These are phyloP conservation scores for Cliona cf. orientalis DNA, from an alignment of 37 sponge, comb jelly and placozoan genomes.

Conservation along the genomic window DNA sequence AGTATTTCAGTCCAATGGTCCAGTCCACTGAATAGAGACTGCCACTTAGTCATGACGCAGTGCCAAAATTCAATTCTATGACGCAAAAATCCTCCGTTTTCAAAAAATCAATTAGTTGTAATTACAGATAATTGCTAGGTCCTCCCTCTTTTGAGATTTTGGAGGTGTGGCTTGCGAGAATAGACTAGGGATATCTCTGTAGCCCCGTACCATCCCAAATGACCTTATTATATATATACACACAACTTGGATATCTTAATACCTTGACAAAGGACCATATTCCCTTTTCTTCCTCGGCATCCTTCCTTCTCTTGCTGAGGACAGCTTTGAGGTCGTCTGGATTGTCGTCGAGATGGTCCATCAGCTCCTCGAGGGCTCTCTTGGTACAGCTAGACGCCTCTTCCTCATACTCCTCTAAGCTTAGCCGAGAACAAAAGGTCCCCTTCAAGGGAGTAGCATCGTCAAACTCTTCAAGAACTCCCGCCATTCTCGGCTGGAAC, in stretches of 20 bases:
- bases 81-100: too few species aligned
- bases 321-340: slow-evolving; percentile 53
- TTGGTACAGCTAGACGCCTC: slow-evolving; percentile 47
- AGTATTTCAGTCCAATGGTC: too few species aligned
- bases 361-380: slow-evolving; percentile 50
- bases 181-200: too few species aligned
- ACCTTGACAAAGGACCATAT: slow-evolving; percentile 65
- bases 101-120: too few species aligned
- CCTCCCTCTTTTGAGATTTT: too few species aligned
- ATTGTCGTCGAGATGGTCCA: slow-evolving; percentile 61
- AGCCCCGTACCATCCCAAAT: too few species aligned
- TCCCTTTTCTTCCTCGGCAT: slow-evolving; percentile 37
- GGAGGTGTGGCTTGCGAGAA: too few species aligned
- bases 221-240: not conserved
- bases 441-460: slow-evolving; percentile 69
- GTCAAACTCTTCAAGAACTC: slow-evolving; percentile 76
- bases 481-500: slow-evolving; percentile 65
- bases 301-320: slow-evolving; percentile 40
- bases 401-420: slow-evolving; percentile 53
- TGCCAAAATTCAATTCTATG: too few species aligned
- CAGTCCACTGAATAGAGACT: too few species aligned
- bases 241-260: not conserved
- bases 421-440: slow-evolving; percentile 55
- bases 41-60: too few species aligned
- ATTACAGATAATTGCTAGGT: too few species aligned